A percentile compares a stretch with the other conserved stretches of the same genome.
These are phyloP conservation scores for Neoarius graeffei DNA, from an alignment of 2,113 vertebrate genomes.

Conservation along the genomic window DNA sequence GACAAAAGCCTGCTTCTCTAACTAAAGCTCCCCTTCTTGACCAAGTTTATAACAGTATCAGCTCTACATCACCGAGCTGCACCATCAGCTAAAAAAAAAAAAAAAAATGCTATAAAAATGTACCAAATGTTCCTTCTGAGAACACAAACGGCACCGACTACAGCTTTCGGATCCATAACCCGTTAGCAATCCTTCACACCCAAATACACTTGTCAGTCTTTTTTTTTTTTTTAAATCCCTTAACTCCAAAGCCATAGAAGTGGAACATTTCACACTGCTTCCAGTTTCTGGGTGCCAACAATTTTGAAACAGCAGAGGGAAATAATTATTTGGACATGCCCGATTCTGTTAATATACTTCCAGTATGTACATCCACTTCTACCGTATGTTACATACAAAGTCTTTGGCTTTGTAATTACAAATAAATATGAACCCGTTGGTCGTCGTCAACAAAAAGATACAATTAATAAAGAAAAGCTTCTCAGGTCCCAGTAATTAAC, in stretches of 20 bases:
- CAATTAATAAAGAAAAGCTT: too few relatives aligned
- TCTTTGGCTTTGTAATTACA: too few relatives aligned
- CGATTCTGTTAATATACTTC: background rate
- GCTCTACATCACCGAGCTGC: background rate
- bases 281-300: background rate
- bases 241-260: background rate
- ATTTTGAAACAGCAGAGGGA: background rate
- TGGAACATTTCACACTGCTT: background rate
- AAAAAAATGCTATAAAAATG: background rate
- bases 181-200: background rate
- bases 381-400: too few relatives aligned
- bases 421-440: background rate
- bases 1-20: too few relatives aligned
- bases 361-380: too few relatives aligned
- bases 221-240: background rate
- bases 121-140: background rate
- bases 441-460: background rate
- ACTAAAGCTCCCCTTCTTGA: too few relatives aligned
- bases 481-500: too few relatives aligned
- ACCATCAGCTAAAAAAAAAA: background rate
- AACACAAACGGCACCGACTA: background rate
- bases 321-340: background rate
- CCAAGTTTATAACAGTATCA: background rate
- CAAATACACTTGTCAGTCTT: background rate
- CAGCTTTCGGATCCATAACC: background rate